Evolutionary conservation across 2,797 vertebrate genomes (phyloP).

Genomic region (Lepus townsendii): DNA sequence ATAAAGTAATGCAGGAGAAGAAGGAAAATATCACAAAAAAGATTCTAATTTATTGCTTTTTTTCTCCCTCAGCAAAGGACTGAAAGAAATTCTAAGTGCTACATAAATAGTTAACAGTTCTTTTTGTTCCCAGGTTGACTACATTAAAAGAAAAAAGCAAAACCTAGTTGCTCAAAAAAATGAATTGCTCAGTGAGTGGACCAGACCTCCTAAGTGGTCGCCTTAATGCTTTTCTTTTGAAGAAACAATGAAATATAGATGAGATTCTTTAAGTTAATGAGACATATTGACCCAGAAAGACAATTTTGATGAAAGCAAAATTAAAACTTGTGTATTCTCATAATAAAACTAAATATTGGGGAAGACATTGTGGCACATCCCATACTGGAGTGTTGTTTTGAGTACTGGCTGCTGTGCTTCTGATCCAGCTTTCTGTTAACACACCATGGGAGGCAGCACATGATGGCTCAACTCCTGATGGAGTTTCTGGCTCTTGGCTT

Average conservation of each 20-base stretch:
- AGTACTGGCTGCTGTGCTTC: no score
- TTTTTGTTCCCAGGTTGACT: neutral
- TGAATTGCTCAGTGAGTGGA: neutral
- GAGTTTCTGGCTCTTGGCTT: no score
- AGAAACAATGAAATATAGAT: neutral
- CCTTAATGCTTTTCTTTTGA: neutral
- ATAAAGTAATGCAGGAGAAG: no score
- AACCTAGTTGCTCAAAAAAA: neutral
- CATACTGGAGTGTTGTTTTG: no score
- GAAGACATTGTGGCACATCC: no score
- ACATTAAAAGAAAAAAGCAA: slow-evolving; percentile 8
- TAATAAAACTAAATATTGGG: neutral
- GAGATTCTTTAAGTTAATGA: neutral
- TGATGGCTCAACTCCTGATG: no score
- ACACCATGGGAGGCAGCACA: no score
- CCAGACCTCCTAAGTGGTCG: neutral
- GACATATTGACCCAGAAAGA: neutral
- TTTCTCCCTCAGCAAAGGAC: neutral
- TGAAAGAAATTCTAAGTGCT: neutral
- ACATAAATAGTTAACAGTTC: neutral
- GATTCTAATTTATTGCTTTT: neutral
- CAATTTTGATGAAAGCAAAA: slow-evolving; percentile 41
- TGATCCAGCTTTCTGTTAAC: no score
- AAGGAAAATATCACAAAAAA: neutral
- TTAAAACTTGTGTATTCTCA: neutral